phyloP scores from a whole-genome alignment of 1,140 invertebrate genomes.

The Vanessa tameamea region DNA sequence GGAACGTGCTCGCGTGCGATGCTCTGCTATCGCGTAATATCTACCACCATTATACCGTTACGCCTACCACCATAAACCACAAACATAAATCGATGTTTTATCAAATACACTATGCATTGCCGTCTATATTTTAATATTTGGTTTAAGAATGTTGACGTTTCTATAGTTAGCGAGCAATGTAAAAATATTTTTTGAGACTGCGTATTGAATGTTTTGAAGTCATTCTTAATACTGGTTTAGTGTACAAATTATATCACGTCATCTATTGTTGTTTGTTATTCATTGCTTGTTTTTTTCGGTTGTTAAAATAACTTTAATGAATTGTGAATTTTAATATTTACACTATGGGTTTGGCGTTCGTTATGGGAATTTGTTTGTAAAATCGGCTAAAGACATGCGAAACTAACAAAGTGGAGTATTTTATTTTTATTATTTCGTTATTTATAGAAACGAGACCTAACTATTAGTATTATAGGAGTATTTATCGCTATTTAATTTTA shows the following conservation, averaged over 20 bases:
- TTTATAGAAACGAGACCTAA: too few relatives aligned
- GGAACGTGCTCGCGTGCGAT: slow-evolving; percentile 32
- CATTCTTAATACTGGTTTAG: slow-evolving; percentile 10
- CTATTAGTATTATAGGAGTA: too few relatives aligned
- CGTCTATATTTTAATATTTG: background rate
- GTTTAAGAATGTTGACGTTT: background rate
- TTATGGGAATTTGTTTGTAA: too few relatives aligned
- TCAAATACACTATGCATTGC: background rate
- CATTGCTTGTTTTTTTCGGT: slow-evolving; percentile 28
- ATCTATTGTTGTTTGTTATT: slow-evolving; percentile 31
- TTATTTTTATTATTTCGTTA: too few relatives aligned
- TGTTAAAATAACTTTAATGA: background rate
- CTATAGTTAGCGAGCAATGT: background rate
- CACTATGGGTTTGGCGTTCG: too few relatives aligned
- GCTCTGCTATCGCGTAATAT: slow-evolving; percentile 25
- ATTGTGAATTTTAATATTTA: background rate
- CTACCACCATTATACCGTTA: slow-evolving; percentile 20
- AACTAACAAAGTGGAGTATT: too few relatives aligned
- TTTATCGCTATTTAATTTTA: too few relatives aligned
- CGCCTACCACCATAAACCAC: slow-evolving; percentile 22
- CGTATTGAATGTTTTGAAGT: background rate
- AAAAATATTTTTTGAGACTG: background rate
- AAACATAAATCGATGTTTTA: background rate
- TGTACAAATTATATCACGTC: slow-evolving; percentile 34
- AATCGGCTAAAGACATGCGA: too few relatives aligned